Percentiles rank a stretch among this genome's conserved stretches.
These are phyloP conservation scores for Myxocyprinus asiaticus DNA, from an alignment of 2,113 vertebrate species.

Conservation along the genomic window DNA sequence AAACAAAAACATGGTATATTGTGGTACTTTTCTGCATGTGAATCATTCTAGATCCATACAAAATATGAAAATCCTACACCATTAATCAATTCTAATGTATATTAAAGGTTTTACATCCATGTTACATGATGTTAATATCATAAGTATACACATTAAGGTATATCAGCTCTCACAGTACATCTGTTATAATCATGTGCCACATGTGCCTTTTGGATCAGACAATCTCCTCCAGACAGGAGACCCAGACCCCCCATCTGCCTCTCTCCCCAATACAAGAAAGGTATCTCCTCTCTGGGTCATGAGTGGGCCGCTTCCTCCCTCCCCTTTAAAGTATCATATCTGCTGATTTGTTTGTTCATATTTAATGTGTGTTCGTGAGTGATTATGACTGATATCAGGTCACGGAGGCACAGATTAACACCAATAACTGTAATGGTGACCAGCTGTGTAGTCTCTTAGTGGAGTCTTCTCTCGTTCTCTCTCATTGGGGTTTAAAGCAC, in stretches of 20 bases:
- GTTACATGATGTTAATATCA: not conserved
- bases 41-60: no score
- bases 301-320: not conserved
- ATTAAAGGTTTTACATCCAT: no score
- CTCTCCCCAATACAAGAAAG: not conserved
- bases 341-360: constrained; percentile 52
- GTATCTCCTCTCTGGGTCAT: constrained; percentile 25
- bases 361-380: constrained; percentile 72
- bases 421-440: constrained; percentile 76
- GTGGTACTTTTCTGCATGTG: no score
- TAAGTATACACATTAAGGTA: not conserved
- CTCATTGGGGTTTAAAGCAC: constrained; percentile 70
- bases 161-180: constrained; percentile 22
- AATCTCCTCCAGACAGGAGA: constrained; percentile 25
- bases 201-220: constrained; percentile 9
- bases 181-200: constrained; percentile 5
- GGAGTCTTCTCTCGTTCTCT: constrained; percentile 66
- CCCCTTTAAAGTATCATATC: constrained; percentile 24
- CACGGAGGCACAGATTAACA: constrained; percentile 76
- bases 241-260: constrained; percentile 5
- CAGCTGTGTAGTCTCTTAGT: constrained; percentile 78
- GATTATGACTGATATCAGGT: constrained; percentile 75
- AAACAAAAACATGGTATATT: no score
- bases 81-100: no score
- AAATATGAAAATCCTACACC: no score